A percentile compares a stretch with the other conserved stretches of the same genome.
Conservation (phyloP, 1,140 invertebrate species). For the Drosophila quadrilineata region DNA sequence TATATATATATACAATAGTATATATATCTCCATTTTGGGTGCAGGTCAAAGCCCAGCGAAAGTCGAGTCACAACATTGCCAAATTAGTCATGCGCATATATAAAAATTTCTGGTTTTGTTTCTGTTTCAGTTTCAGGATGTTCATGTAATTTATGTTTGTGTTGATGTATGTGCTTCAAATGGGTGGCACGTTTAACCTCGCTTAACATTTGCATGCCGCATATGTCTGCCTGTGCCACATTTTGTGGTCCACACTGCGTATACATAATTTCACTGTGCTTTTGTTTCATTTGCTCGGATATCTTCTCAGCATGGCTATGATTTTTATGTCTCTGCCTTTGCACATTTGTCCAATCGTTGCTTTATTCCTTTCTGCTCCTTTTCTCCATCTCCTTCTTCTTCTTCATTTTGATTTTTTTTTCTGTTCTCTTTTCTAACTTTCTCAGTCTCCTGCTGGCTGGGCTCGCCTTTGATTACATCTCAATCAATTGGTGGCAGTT, state of each 20-base stretch:
- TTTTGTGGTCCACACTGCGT: constrained; percentile 45
- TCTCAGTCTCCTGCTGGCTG: too few relatives aligned
- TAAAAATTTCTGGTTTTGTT: constrained; percentile 50
- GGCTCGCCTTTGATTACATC: constrained; percentile 80
- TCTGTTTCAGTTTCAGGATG: too few relatives aligned
- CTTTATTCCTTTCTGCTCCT: too few relatives aligned
- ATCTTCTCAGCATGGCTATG: constrained; percentile 31
- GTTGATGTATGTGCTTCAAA: constrained; percentile 57
- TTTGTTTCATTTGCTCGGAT: constrained; percentile 8
- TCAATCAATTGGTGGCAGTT: constrained; percentile 77
- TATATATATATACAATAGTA: too few relatives aligned
- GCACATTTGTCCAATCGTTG: constrained; percentile 55
- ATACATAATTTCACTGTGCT: constrained; percentile 66
- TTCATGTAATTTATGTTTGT: constrained; percentile 67
- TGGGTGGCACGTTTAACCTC: constrained; percentile 55
- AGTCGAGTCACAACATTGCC: constrained; percentile 22
- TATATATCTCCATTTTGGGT: too few relatives aligned
- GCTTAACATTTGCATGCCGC: constrained; percentile 55
- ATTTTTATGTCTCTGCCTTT: constrained; percentile 61
- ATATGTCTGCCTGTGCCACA: constrained; percentile 44
- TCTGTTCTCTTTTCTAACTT: constrained; percentile 29
- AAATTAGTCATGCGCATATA: constrained; percentile 78
- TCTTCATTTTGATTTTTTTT: constrained; percentile 24
- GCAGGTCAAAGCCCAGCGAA: too few relatives aligned
- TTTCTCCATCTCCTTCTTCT: constrained; percentile 12